These are phyloP conservation scores for Neoscelio sp. DNA, from an alignment of 2,888 invertebrate genomes.

Conservation along the genomic window DNA sequence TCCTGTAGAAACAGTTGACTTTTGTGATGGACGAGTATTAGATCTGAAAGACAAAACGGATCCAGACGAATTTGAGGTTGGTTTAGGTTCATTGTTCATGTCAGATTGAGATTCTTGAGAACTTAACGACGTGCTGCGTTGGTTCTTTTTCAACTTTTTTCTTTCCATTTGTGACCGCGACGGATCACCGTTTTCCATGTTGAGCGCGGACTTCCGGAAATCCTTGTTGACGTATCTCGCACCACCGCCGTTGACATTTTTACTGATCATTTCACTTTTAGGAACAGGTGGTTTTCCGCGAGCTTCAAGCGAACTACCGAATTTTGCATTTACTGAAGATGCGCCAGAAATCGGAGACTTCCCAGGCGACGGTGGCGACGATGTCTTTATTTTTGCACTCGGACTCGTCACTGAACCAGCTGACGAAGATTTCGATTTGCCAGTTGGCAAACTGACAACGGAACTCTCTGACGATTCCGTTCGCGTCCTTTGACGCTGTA, in stretches of 20 bases:
- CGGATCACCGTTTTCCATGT: slow-evolving; percentile 84
- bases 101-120: slow-evolving; percentile 80
- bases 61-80: slow-evolving; percentile 25
- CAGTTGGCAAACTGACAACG: slow-evolving; percentile 79
- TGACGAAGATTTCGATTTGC: slow-evolving; percentile 79
- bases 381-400: slow-evolving; percentile 77
- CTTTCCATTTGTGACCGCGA: slow-evolving; percentile 74
- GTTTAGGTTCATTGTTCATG: slow-evolving; percentile 69
- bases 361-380: slow-evolving; percentile 71
- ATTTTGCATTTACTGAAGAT: slow-evolving; percentile 75
- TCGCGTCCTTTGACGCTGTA: slow-evolving; percentile 77
- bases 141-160: slow-evolving; percentile 73
- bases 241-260: slow-evolving; percentile 56
- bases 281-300: slow-evolving; percentile 84
- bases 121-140: slow-evolving; percentile 83
- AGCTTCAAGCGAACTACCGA: slow-evolving; percentile 76
- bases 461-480: slow-evolving; percentile 75
- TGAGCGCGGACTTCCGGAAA: slow-evolving; percentile 89
- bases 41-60: slow-evolving; percentile 15
- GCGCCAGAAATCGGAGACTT: slow-evolving; percentile 70
- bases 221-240: slow-evolving; percentile 87
- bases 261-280: slow-evolving; percentile 81
- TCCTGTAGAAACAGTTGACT: slow-evolving; percentile 55
- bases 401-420: slow-evolving; percentile 78
- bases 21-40: slow-evolving; percentile 15